phyloP scores from a whole-genome alignment of 64 coral and sea anemone species.

The Pocillopora damicornis region DNA sequence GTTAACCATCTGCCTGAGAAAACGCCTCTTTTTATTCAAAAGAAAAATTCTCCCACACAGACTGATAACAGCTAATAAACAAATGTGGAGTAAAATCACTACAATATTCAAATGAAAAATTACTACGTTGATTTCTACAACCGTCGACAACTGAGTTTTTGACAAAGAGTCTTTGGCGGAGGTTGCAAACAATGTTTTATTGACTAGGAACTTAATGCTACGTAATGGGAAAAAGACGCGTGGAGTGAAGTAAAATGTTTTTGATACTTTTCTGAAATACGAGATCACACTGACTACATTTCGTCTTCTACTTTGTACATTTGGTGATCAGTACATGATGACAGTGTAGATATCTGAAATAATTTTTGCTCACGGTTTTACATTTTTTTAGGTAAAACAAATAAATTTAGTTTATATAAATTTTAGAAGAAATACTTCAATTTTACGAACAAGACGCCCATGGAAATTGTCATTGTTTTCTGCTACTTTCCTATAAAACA shows the following conservation, averaged over 20 bases:
- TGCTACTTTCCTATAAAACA: no score
- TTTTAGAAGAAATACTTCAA: no score
- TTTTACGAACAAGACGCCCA: no score
- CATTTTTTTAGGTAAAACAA: no score
- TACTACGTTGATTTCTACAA: neutral
- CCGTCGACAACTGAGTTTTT: neutral
- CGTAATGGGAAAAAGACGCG: neutral
- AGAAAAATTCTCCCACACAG: neutral
- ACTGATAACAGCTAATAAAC: neutral
- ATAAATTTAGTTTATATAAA: no score
- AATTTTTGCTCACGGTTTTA: no score
- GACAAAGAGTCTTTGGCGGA: neutral
- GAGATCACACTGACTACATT: neutral
- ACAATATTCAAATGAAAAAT: neutral
- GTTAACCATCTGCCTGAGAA: conserved; percentile 7
- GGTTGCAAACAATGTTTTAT: neutral
- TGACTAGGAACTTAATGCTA: neutral
- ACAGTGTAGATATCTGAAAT: no score
- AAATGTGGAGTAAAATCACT: conserved; percentile 12
- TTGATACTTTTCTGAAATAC: neutral
- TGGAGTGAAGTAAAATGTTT: neutral
- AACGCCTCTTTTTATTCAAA: conserved; percentile 26
- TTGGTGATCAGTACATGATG: no score
- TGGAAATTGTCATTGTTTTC: no score
- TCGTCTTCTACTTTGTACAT: no score